Evolutionary conservation across 2,888 invertebrate genomes (phyloP).

Genomic region (Xanthia togata): DNA sequence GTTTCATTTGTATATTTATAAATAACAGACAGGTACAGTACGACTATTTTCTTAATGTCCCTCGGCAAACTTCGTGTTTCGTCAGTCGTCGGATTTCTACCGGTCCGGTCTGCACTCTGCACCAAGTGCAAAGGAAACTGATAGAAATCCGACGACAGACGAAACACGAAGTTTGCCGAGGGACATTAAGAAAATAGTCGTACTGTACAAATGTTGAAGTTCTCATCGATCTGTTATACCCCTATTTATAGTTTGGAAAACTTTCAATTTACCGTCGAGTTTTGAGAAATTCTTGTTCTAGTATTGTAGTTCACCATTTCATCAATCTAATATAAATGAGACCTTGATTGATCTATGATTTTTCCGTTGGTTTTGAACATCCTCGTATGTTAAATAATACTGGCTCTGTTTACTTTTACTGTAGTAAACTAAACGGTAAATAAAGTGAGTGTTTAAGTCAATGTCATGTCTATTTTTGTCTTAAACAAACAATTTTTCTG

Average conservation of each 20-base stretch:
- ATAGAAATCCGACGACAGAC: too few relatives aligned
- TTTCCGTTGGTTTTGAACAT: not conserved
- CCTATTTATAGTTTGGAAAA: constrained; percentile 21
- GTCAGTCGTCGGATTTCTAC: too few relatives aligned
- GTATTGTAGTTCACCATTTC: not conserved
- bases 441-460: constrained; percentile 14
- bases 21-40: constrained; percentile 23
- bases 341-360: not conserved
- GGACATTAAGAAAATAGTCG: too few relatives aligned
- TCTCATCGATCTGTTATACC: constrained; percentile 14
- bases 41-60: too few relatives aligned
- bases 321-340: not conserved
- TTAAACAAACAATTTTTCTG: constrained; percentile 26
- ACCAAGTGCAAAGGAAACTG: too few relatives aligned
- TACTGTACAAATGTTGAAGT: constrained; percentile 28
- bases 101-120: too few relatives aligned
- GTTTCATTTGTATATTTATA: constrained; percentile 44
- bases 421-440: constrained; percentile 28
- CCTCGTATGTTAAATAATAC: not conserved
- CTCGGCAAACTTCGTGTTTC: too few relatives aligned
- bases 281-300: not conserved
- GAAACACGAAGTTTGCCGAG: too few relatives aligned
- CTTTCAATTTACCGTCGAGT: not conserved
- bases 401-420: constrained; percentile 13
- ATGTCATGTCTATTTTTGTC: constrained; percentile 40